Base-by-base conservation (phyloP, 2,113 vertebrate genomes). In the Ctenomys sociabilis region DNA sequence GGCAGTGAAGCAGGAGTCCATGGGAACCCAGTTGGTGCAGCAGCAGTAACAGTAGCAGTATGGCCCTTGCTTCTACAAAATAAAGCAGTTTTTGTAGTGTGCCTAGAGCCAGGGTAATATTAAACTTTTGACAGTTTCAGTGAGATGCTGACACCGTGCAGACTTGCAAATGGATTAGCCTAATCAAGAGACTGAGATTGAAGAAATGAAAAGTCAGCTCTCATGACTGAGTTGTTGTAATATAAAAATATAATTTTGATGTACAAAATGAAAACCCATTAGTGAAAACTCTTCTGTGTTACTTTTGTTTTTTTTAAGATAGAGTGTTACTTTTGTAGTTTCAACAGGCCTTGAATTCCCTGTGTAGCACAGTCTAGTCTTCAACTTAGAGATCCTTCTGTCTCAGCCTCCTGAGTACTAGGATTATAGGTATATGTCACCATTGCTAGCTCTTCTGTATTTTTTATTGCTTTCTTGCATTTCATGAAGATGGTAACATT, bases 71-170 rank as follows among this genome's bases (percentile, higher is more conserved):
- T 98, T 98, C 66, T 99, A 99, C 0, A 99, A 99, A 96, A 98
- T 99, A 32, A 99, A 99, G 78, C 99, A 99, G 59, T 99, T 99
- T 95, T 96, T 99, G 13, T 99, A 99, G 86, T 99, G 99, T 73
- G 99, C 99, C 1, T 99, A 99, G 98, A 99, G 98, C 95, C 99
- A 99, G 98, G 98, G 98, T 1, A 99, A 99, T 98, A 95, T 99
- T 73, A 99, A 99, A 52, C 99, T 99, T 99, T 99, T 0, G 99
- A 99, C 96, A 99, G 99, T 85, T 99, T 99, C 98, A 99, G 98
- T 0, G 99, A 99, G 66, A 99, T 99, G 22, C 98, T 99, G 86
- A 99, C 99, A 97, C 99, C 99, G 86, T 99, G 99, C 99, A 99
- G 97, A 97, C 98, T 99, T 94, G 97, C 98, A 91, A 99, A 99